Base-by-base conservation (phyloP, 2,888 invertebrate genomes). In the Frankliniella intonsa region DNA sequence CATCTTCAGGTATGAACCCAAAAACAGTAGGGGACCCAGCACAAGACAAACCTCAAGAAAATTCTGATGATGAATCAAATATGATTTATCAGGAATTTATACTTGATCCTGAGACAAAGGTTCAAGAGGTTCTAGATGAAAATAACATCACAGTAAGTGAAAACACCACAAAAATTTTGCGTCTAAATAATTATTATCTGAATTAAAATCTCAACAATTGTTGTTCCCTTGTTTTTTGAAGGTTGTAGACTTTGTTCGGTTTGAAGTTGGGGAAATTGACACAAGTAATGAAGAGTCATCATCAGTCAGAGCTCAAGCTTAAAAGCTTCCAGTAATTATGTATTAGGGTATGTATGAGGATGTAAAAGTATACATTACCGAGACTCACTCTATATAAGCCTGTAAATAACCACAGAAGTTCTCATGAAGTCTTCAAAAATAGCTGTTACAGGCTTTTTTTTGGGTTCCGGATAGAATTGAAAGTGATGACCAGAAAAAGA, bases 21-120 rank as follows among this genome's bases (percentile, higher is more conserved):
- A 87, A 86, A 65, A 94, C 92, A 89, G 91, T 96, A 83, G 96
- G 96, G 0, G 89, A 90, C 84, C 89, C 89, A 22, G 88, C 87
- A 81, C 85, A 86, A 9, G 94, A 95, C 86, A 88, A 91, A 84
- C 93, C 93, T 11, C 87, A 89, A 0, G 88, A 90, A 84, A 91
- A 93, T 85, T 87, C 90, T 80, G 94, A 95, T 85, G 93, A 95
- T 80, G 97, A 97, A 89, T 91, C 90, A 0, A 92, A 92, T 85
- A 90, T 98, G 84, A 92, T 97, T 83, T 92, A 92, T 87, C 98
- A 98, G 88, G 96, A 97, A 86, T 97, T 94, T 88, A 89, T 98
- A 69, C 87, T 96, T 38, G 95, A 98, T 87, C 92, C 95, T 0
- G 90, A 90, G 19, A 87, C 92, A 69, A 94, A 92, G 9, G 94